Base-by-base conservation (phyloP, 23 tunicate species). In the Diplosoma virens region DNA sequence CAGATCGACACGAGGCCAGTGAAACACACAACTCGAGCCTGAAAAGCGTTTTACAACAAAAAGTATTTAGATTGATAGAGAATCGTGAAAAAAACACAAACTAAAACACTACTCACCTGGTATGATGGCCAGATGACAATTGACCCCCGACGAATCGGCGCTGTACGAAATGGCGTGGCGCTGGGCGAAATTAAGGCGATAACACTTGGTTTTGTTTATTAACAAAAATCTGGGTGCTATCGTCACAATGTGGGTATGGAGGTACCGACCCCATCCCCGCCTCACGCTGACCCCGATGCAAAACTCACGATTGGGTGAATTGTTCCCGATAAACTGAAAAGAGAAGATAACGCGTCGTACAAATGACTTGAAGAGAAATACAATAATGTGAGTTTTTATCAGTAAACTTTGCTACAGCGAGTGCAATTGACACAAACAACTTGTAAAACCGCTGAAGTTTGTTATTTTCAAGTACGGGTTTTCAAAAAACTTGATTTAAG, bases 191-290 rank as follows among this genome's bases (percentile, higher is more conserved):
- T 84, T 85, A 16, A 92, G 80, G 0, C 83, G 79, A 21, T 58
- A 56, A 0, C 54, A 20, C 55, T 71, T 73, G 14, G 97, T 92
- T 6, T 56, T 47, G 63, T 92, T 92, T 60, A 92, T 60, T 3
- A 92, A 81, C 1, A 92, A 60, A 45, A 92, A 92, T 26, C 97
- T 45, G 1, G 97, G 97, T n/a, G 97, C 97, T 6, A 92, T 34
- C 1, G 90, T 85, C 25, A 92, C 97, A 29, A 92, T 92, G 48
- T 92, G 97, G 63, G 97, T 92, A 84, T 92, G 97, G 66, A 81
- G 72, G 71, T 85, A 92, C 0, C 92, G 76, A 0, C 97, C 97
- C 97, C 91, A 85, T 55, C 97, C 97, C 61, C 97, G 34, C 11
- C 86, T 73, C 0, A 92, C 97, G 34, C 97, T 84, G 23, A 92